phyloP scores from a whole-genome alignment of 2,888 invertebrate species.

The Sphaeridia pumilis region DNA sequence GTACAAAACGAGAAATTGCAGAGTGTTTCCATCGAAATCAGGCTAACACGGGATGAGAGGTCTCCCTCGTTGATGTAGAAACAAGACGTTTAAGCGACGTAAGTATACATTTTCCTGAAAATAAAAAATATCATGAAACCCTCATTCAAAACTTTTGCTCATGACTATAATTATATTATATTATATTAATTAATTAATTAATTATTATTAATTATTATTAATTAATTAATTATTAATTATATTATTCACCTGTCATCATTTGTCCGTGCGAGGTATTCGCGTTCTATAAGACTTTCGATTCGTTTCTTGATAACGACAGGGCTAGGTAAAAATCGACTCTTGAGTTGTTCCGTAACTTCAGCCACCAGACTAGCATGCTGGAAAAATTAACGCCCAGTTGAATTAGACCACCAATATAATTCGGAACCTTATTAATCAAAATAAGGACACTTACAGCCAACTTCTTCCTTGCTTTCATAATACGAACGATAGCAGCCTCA shows the following conservation, averaged over 20 bases:
- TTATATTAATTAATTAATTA: neutral
- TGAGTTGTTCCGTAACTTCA: constrained; percentile 94
- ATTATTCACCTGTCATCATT: constrained; percentile 64
- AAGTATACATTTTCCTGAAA: constrained; percentile 78
- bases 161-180: neutral
- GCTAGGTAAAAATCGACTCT: constrained; percentile 92
- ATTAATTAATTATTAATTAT: neutral
- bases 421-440: neutral
- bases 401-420: neutral
- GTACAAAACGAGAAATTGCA: too few relatives aligned
- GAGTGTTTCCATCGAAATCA: neutral
- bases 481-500: constrained; percentile 96
- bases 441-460: constrained; percentile 55
- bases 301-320: constrained; percentile 98
- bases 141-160: too few relatives aligned
- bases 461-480: constrained; percentile 96
- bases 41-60: neutral
- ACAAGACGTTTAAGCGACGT: constrained; percentile 61
- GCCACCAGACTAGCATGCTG: constrained; percentile 88
- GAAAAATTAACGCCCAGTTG: constrained; percentile 27
- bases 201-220: neutral
- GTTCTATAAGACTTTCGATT: constrained; percentile 97
- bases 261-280: constrained; percentile 95
- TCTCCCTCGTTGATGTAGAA: constrained; percentile 2
- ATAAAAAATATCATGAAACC: too few relatives aligned